phyloP scores from a whole-genome alignment of 2,888 invertebrate species.

The Chaetogeoica ovagalla region DNA sequence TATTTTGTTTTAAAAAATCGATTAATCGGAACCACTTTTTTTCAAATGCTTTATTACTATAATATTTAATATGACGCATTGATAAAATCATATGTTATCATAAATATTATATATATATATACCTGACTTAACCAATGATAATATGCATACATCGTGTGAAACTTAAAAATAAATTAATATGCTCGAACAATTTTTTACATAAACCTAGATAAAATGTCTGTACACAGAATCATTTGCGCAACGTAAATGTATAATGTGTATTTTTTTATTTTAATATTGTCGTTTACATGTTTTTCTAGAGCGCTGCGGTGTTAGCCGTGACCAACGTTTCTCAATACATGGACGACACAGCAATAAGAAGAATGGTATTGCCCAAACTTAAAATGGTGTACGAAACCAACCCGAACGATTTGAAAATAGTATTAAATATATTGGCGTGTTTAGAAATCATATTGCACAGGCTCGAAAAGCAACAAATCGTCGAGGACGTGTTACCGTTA shows the following conservation, averaged over 20 bases:
- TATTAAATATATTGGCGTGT: slow-evolving; percentile 76
- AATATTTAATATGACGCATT: too few species aligned
- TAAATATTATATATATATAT: too few species aligned
- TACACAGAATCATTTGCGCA: too few species aligned
- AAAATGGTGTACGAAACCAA: slow-evolving; percentile 80
- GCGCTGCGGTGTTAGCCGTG: slow-evolving; percentile 84
- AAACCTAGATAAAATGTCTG: background rate
- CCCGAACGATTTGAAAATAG: slow-evolving; percentile 76
- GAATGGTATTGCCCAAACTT: slow-evolving; percentile 81
- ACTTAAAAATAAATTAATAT: too few species aligned
- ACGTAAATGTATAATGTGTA: too few species aligned
- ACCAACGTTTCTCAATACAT: slow-evolving; percentile 82
- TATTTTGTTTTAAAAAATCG: too few species aligned
- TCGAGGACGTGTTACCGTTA: slow-evolving; percentile 88
- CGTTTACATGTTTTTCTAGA: slow-evolving; percentile 63
- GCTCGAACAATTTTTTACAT: background rate
- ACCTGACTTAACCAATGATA: too few species aligned
- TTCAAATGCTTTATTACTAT: too few species aligned
- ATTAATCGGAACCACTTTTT: too few species aligned
- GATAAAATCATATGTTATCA: too few species aligned
- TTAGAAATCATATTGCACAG: slow-evolving; percentile 80
- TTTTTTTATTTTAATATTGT: too few species aligned
- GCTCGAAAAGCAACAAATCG: slow-evolving; percentile 82
- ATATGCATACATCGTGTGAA: too few species aligned
- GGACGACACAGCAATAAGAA: slow-evolving; percentile 78